Evolutionary conservation across 1,140 invertebrate species (phyloP).

Genomic region (Leptinotarsa texana): DNA sequence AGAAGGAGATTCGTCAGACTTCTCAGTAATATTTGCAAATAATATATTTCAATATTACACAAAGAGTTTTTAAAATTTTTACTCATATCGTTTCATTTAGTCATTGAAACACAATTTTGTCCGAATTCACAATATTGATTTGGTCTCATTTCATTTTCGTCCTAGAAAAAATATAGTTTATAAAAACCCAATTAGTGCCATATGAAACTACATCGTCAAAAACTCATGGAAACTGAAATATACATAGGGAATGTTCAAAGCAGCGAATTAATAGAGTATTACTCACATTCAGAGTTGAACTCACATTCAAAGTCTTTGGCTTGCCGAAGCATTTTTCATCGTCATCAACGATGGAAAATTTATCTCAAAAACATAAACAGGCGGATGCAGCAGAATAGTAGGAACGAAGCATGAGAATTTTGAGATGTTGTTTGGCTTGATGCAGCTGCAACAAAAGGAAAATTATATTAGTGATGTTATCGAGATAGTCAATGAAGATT

Average conservation of each 20-base stretch:
- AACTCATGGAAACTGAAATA: conserved; percentile 32
- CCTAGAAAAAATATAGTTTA: conserved; percentile 16
- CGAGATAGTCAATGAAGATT: too few species aligned
- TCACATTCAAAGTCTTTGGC: conserved; percentile 39
- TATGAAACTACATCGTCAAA: conserved; percentile 47
- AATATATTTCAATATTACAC: too few species aligned
- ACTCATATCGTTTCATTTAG: too few species aligned
- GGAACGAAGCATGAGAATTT: conserved; percentile 32
- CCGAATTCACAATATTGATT: background rate
- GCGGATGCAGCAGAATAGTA: conserved; percentile 35
- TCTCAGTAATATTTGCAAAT: too few species aligned
- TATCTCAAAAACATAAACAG: conserved; percentile 38
- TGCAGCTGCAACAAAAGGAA: conserved; percentile 36
- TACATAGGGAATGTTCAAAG: conserved; percentile 42
- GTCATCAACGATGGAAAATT: conserved; percentile 32
- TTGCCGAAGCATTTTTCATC: conserved; percentile 25
- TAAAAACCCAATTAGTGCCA: conserved; percentile 46
- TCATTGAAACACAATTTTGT: too few species aligned
- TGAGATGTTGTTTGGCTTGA: conserved; percentile 35
- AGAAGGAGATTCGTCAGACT: too few species aligned
- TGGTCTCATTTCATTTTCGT: background rate
- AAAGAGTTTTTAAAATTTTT: too few species aligned
- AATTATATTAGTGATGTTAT: background rate
- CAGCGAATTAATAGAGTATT: conserved; percentile 10
- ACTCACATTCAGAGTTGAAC: background rate